phyloP scores from a whole-genome alignment of 2,113 vertebrate species.

The Crotalus tigris region DNA sequence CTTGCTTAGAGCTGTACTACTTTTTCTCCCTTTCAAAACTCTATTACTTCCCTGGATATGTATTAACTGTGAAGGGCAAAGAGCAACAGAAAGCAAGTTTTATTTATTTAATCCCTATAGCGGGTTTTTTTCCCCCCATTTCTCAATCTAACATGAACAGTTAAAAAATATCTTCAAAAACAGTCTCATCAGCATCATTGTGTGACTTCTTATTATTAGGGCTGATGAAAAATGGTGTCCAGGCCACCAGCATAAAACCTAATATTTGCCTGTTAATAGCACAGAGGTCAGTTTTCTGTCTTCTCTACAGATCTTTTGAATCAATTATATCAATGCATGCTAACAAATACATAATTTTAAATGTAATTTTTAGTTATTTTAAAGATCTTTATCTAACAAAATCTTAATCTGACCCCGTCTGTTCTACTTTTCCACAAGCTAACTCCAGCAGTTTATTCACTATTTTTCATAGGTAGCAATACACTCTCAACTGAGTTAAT shows the following conservation, averaged over 20 bases:
- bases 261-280: slow-evolving; percentile 40
- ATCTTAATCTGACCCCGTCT: background rate
- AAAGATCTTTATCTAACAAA: slow-evolving; percentile 13
- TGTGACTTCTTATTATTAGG: background rate
- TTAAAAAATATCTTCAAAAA: background rate
- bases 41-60: slow-evolving; percentile 21
- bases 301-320: slow-evolving; percentile 48
- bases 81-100: slow-evolving; percentile 18
- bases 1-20: slow-evolving; percentile 35
- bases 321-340: slow-evolving; percentile 59
- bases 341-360: slow-evolving; percentile 58
- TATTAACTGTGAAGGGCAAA: slow-evolving; percentile 43
- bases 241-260: slow-evolving; percentile 52
- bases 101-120: slow-evolving; percentile 16
- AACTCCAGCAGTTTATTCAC: background rate
- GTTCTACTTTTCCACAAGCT: background rate
- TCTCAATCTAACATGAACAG: slow-evolving; percentile 7
- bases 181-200: background rate
- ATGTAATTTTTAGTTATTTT: slow-evolving; percentile 43
- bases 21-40: slow-evolving; percentile 41
- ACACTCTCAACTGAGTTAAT: background rate
- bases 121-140: background rate
- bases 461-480: background rate
- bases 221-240: slow-evolving; percentile 41
- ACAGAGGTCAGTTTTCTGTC: slow-evolving; percentile 23